These are phyloP conservation scores for Danionella cerebrum DNA, from an alignment of 2,113 vertebrate genomes.

Conservation along the genomic window DNA sequence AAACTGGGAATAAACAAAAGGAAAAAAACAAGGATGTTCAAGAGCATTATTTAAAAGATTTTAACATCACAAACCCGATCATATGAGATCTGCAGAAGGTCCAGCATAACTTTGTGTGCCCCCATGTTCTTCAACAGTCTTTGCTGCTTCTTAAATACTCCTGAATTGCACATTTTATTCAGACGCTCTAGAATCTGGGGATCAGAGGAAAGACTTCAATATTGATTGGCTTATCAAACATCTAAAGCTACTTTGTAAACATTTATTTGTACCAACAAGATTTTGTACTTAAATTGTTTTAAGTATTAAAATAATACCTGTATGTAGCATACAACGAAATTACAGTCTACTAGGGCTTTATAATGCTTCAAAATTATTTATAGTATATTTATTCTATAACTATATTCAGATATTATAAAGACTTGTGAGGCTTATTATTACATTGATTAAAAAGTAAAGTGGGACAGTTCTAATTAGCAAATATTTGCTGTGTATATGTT, in stretches of 20 bases:
- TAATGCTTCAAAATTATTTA: no score
- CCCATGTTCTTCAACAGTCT: constrained; percentile 95
- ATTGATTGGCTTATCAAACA: neutral
- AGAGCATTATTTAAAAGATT: neutral
- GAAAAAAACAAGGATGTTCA: neutral
- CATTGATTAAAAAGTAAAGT: no score
- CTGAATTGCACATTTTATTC: constrained; percentile 90
- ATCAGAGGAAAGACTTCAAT: neutral
- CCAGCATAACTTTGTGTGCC: constrained; percentile 96
- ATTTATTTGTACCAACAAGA: neutral
- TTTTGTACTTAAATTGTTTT: neutral
- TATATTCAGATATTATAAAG: no score
- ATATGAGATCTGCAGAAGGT: constrained; percentile 91
- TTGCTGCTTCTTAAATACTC: constrained; percentile 94
- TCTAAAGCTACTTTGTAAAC: neutral
- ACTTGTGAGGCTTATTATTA: no score
- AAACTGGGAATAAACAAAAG: neutral
- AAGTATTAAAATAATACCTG: no score
- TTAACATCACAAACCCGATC: constrained; percentile 74
- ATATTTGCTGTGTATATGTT: no score
- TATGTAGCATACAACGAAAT: neutral
- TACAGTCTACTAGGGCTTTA: no score
- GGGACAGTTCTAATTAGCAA: no score
- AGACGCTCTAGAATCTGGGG: constrained; percentile 84
- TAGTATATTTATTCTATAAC: no score